phyloP scores from a whole-genome alignment of 2,113 vertebrate species.

The Hyperoodon ampullatus region DNA sequence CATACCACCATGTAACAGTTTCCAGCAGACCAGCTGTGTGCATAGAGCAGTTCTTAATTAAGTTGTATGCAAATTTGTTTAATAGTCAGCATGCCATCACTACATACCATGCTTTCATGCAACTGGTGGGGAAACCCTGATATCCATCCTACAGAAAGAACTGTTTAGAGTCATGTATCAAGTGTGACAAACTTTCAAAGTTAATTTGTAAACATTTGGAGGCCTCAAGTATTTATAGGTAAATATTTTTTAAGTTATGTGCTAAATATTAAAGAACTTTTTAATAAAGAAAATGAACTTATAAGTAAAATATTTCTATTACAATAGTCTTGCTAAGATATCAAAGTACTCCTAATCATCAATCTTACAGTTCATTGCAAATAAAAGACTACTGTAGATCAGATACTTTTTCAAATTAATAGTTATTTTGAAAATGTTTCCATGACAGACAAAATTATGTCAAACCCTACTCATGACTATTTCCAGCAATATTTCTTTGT shows the following conservation, averaged over 20 bases:
- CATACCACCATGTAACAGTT: constrained; percentile 16
- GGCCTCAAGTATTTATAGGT: background rate
- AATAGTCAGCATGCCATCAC: background rate
- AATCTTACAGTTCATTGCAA: background rate
- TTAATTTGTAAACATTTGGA: constrained; percentile 22
- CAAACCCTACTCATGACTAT: background rate
- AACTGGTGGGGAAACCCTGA: background rate
- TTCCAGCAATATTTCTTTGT: constrained; percentile 39
- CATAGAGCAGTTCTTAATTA: background rate
- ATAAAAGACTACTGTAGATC: background rate
- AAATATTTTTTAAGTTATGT: constrained; percentile 20
- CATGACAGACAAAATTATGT: background rate
- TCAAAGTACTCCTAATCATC: background rate
- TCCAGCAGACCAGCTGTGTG: background rate
- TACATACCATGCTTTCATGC: background rate
- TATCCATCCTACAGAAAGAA: background rate
- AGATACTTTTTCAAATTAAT: constrained; percentile 23
- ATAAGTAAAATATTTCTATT: constrained; percentile 41
- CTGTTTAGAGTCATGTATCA: background rate
- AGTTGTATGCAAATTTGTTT: background rate
- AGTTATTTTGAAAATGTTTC: constrained; percentile 49
- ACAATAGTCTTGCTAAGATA: background rate
- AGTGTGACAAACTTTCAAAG: background rate
- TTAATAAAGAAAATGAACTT: constrained; percentile 51
- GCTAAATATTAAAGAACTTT: background rate